phyloP scores from a whole-genome alignment of 2,113 vertebrate genomes.

The Rhinolophus sinicus region DNA sequence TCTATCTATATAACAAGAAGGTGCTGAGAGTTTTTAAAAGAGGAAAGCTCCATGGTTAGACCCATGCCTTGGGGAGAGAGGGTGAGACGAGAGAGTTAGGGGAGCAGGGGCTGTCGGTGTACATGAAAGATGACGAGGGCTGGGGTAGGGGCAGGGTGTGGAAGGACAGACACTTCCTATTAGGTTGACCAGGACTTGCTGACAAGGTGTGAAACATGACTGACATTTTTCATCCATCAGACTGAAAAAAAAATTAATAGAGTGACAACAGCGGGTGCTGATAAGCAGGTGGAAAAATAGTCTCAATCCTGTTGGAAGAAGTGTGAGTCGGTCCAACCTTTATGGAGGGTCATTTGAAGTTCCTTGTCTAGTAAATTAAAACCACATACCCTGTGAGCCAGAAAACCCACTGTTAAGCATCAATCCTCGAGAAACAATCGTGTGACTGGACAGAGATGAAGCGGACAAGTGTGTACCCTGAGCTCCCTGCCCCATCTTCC shows the following conservation, averaged over 20 bases:
- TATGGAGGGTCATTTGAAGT: neutral
- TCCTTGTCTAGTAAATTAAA: neutral
- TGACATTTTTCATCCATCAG: neutral
- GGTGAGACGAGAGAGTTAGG: neutral
- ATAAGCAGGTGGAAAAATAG: neutral
- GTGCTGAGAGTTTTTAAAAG: neutral
- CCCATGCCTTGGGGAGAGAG: neutral
- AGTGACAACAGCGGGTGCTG: neutral
- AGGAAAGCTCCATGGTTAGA: neutral
- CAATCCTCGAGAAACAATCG: neutral
- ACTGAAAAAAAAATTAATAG: neutral
- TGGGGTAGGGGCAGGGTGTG: rapidly evolving
- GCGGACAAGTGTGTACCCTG: neutral
- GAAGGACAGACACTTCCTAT: neutral
- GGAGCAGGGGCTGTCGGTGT: too few species aligned
- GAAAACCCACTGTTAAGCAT: neutral
- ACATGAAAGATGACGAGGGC: neutral
- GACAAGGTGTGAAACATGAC: neutral
- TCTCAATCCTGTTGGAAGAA: neutral
- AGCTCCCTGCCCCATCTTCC: neutral
- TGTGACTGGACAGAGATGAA: neutral
- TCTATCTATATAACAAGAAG: neutral
- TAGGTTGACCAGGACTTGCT: neutral
- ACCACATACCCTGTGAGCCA: neutral
- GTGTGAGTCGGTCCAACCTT: neutral